Evolutionary conservation across 2,888 invertebrate species (phyloP).

Genomic region (Automeris io): DNA sequence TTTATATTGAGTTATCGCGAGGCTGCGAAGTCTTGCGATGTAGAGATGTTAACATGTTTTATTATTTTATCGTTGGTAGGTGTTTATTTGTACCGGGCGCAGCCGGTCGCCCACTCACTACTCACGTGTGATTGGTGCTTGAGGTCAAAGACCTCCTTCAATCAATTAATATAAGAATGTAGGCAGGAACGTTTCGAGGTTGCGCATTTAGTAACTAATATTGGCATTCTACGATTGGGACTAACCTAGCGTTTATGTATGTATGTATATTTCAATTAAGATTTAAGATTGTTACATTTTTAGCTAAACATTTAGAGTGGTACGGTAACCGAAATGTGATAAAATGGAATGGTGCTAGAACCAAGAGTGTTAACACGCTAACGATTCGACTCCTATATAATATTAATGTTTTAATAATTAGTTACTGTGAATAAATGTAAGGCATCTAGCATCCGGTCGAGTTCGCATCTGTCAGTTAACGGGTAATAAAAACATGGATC

Average conservation of each 20-base stretch:
- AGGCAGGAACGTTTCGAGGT: constrained; percentile 64
- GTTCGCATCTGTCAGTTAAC: constrained; percentile 60
- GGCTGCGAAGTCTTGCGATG: constrained; percentile 9
- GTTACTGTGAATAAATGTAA: constrained; percentile 70
- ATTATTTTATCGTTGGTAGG: constrained; percentile 67
- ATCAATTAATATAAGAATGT: constrained; percentile 61
- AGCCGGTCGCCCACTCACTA: constrained; percentile 14
- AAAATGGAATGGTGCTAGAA: constrained; percentile 79
- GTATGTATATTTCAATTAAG: constrained; percentile 75
- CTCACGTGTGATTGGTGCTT: constrained; percentile 52
- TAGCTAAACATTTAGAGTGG: constrained; percentile 78
- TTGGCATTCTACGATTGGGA: constrained; percentile 79
- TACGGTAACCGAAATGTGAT: constrained; percentile 79
- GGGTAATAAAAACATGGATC: constrained; percentile 44
- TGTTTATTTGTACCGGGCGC: constrained; percentile 46
- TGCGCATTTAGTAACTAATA: constrained; percentile 75
- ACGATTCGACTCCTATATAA: constrained; percentile 76
- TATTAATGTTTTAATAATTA: constrained; percentile 71
- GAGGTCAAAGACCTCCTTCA: constrained; percentile 66
- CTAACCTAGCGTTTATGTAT: constrained; percentile 77
- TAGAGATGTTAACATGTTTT: constrained; percentile 57
- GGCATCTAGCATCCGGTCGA: constrained; percentile 71
- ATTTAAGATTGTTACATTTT: constrained; percentile 77
- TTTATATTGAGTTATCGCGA: constrained; percentile 50
- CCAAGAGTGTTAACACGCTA: constrained; percentile 76